Percentiles rank a stretch among this genome's conserved stretches.
phyloP scores from a whole-genome alignment of 2,113 vertebrate genomes.

The Cisticola juncidis region DNA sequence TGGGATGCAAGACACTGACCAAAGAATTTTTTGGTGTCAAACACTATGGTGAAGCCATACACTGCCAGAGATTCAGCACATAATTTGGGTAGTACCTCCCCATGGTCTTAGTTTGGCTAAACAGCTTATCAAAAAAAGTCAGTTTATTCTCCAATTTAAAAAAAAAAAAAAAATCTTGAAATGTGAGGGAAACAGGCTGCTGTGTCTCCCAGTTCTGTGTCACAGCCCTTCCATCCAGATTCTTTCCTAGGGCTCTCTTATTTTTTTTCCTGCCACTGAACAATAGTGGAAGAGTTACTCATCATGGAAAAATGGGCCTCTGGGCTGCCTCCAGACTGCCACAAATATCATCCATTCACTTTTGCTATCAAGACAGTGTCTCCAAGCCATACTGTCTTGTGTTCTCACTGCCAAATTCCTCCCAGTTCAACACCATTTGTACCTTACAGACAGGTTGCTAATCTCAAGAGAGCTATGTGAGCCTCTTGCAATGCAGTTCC shows the following conservation, averaged over 20 bases:
- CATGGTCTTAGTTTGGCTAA: background rate
- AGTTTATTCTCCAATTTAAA: background rate
- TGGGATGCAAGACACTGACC: background rate
- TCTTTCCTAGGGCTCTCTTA: background rate
- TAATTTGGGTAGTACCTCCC: background rate
- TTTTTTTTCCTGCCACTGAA: background rate
- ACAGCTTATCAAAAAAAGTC: background rate
- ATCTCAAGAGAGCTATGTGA: rapidly evolving
- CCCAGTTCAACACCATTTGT: background rate
- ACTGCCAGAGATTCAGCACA: background rate
- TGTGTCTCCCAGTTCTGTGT: background rate
- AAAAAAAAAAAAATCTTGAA: background rate
- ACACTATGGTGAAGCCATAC: background rate
- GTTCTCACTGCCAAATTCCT: background rate
- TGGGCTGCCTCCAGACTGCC: background rate
- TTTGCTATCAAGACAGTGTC: background rate
- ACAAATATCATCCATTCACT: rapidly evolving
- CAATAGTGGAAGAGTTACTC: background rate
- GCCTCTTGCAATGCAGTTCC: background rate
- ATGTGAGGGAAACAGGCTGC: background rate
- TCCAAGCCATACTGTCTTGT: background rate
- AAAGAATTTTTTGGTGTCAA: background rate
- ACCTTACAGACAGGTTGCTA: background rate
- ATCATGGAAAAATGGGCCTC: background rate
- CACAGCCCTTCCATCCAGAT: background rate